Percentiles rank a stretch among this genome's conserved stretches.
phyloP scores from a whole-genome alignment of 64 coral and sea anemone species.

The Montipora efflorescens region DNA sequence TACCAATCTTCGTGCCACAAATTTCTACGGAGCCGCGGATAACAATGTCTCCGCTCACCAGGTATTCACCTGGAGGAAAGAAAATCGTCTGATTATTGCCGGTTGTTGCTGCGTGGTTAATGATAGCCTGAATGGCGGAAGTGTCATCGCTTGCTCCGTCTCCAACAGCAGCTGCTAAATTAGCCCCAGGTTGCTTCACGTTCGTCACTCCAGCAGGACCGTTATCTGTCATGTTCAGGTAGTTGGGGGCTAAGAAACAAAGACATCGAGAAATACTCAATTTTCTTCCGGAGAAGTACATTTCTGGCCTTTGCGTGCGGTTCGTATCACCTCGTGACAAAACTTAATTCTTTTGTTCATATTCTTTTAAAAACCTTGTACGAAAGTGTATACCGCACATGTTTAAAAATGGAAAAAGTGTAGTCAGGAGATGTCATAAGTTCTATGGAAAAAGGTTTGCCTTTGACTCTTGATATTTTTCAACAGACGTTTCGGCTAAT shows the following conservation, averaged over 20 bases:
- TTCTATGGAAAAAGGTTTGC: no score
- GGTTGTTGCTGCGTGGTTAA: background rate
- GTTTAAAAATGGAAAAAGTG: no score
- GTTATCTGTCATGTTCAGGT: slow-evolving; percentile 6
- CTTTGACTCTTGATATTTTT: no score
- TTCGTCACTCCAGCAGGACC: slow-evolving; percentile 12
- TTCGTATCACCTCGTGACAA: background rate
- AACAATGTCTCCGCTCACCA: background rate
- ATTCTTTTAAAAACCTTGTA: no score
- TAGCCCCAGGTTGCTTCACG: slow-evolving; percentile 8
- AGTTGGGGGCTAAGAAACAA: background rate
- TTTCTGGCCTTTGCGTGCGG: background rate
- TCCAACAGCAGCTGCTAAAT: slow-evolving; percentile 2
- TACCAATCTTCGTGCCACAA: slow-evolving; percentile 18
- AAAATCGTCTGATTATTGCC: slow-evolving; percentile 8
- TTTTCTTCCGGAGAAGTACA: background rate
- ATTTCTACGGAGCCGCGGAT: background rate
- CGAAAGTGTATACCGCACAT: no score
- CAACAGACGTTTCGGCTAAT: no score
- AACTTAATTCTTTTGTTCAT: background rate
- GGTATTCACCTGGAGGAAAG: slow-evolving; percentile 53
- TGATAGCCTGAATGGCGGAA: slow-evolving; percentile 15
- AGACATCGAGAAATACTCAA: background rate
- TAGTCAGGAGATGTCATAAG: no score
- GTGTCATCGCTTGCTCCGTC: slow-evolving; percentile 36